Evolutionary conservation across 2,113 vertebrate genomes (phyloP), one percentile per base, ranked within the genome.

Genomic region (Sorex fumeus): DNA sequence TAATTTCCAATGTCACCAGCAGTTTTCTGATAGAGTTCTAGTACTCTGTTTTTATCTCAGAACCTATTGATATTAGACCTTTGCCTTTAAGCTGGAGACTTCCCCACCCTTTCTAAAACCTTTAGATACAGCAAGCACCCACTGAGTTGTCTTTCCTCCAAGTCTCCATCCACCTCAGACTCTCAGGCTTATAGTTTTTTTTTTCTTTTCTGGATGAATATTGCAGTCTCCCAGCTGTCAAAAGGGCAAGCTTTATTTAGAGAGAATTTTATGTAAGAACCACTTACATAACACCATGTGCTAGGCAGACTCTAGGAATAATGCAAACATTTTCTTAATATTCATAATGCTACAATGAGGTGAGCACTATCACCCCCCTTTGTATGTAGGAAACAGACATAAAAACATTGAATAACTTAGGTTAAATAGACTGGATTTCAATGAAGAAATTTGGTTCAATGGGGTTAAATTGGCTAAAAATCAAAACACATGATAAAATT

Each of bases 171-270:
- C 7, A 23, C 53, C 40, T 40, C 43, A 18, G 71, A 8, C 23
- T 72, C 71, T 34, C 71, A 25, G 47, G 43, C 27, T 66, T 34
- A 6, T 34, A 11, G 9, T 88, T 69, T 77, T 43, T 32, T 82
- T 85, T 53, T 77, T 43, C 40, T 82, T 85, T 53, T 36, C 53
- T 72, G 25, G 10, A 81, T 57, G 36, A 60, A 47, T 2, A 32
- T 32, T 43, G 34, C 64, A 9, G 84, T 81, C 64, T 89, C 80
- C 69, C 47, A 43, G 40, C 47, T 81, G 21, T 53, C 9, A 0
- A 30, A 30, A 76, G 32, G 11, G 40, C 80, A 69, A 70, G 75
- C 45, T 88, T 62, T 75, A 88, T 80, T 85, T 70, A 80, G 80
- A 43, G 34, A 74, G 45, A 23, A 75, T 69, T 75, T 85, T 89